phyloP scores from a whole-genome alignment of 2,113 vertebrate genomes.

The Chionodraco myersi region DNA sequence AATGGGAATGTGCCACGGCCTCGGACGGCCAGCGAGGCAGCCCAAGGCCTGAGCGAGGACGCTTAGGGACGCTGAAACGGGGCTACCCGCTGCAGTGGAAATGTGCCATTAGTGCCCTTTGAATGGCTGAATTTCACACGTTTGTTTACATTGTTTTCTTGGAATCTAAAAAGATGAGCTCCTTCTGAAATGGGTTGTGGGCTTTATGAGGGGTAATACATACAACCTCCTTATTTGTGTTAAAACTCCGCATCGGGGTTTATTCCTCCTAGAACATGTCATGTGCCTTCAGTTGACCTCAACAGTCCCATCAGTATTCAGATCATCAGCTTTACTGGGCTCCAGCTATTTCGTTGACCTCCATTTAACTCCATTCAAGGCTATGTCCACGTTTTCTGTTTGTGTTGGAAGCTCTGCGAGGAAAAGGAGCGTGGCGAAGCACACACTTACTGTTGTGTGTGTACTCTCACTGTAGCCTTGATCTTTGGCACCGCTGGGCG shows the following conservation, averaged over 20 bases:
- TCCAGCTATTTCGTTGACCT: neutral
- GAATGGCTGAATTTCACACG: too few relatives aligned
- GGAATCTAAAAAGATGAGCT: constrained; percentile 39
- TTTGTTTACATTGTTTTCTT: too few relatives aligned
- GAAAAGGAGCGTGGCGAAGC: neutral
- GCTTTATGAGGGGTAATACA: neutral
- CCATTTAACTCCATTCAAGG: constrained; percentile 4
- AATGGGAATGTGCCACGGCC: too few relatives aligned
- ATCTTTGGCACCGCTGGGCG: constrained; percentile 20
- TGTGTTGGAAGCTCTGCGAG: too few relatives aligned
- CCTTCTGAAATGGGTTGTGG: neutral
- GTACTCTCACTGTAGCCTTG: constrained; percentile 2
- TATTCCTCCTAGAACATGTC: neutral
- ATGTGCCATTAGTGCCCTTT: too few relatives aligned
- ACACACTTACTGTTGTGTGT: neutral
- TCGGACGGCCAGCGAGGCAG: too few relatives aligned
- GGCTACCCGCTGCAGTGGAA: too few relatives aligned
- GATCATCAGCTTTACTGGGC: constrained; percentile 13
- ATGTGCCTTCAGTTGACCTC: constrained; percentile 5
- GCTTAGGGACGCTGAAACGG: too few relatives aligned
- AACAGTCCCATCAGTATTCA: neutral
- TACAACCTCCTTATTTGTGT: neutral
- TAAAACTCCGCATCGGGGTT: neutral
- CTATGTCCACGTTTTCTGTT: neutral
- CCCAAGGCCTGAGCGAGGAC: too few relatives aligned